Conservation (phyloP, 2,888 invertebrate genomes). For the Gymnoscelis rufifasciata region DNA sequence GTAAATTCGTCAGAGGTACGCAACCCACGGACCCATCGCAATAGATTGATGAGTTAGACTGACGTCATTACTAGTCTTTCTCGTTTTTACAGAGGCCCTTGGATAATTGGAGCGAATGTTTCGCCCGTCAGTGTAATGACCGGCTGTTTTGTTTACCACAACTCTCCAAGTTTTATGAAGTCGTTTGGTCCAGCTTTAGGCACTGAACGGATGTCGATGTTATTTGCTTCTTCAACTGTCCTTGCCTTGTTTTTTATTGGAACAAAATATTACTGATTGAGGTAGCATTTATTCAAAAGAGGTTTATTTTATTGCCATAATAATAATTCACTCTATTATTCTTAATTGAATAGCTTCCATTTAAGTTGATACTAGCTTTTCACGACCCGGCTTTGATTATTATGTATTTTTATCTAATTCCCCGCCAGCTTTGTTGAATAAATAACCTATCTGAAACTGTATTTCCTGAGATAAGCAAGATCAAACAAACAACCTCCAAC, state of each 20-base stretch:
- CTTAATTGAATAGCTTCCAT: no score
- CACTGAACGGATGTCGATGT: slow-evolving; percentile 44
- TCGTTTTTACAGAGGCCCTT: slow-evolving; percentile 51
- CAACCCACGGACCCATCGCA: slow-evolving; percentile 32
- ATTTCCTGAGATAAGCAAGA: no score
- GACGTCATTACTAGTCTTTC: slow-evolving; percentile 67
- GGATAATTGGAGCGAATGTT: slow-evolving; percentile 74
- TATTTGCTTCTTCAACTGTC: no score
- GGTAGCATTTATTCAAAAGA: slow-evolving; percentile 20
- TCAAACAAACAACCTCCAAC: no score
- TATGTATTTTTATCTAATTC: no score
- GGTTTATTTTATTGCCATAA: no score
- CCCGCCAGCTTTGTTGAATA: no score
- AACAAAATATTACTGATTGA: slow-evolving; percentile 27
- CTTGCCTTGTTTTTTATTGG: slow-evolving; percentile 10
- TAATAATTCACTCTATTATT: no score
- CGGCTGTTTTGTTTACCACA: slow-evolving; percentile 72
- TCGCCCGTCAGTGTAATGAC: slow-evolving; percentile 70
- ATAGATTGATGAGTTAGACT: slow-evolving; percentile 69
- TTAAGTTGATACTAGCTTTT: no score
- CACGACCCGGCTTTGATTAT: no score
- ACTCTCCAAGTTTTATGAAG: slow-evolving; percentile 67
- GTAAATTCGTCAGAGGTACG: background rate
- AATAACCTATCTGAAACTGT: no score
- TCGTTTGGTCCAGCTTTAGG: slow-evolving; percentile 64